Percentiles rank a stretch among this genome's conserved stretches.
Evolutionary conservation across 2,113 vertebrate species (phyloP).

Genomic region (Elgaria multicarinata): DNA sequence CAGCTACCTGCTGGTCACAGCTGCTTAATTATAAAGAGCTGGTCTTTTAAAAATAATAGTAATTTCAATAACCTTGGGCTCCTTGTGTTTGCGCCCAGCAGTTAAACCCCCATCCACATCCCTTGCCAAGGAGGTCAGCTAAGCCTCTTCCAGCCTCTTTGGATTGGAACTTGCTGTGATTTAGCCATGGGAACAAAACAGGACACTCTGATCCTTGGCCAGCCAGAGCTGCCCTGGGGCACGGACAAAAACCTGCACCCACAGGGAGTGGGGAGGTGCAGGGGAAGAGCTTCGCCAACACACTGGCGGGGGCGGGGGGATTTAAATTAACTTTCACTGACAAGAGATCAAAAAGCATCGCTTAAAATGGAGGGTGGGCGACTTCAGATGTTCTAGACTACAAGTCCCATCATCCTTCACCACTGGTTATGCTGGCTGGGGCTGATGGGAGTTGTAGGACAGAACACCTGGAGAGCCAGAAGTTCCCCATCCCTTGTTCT

Average conservation of each 20-base stretch:
- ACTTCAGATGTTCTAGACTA: too few relatives aligned
- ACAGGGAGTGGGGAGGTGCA: neutral
- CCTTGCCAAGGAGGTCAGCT: neutral
- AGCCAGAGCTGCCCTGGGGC: neutral
- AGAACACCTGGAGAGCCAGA: too few relatives aligned
- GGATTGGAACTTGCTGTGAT: neutral
- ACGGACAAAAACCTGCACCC: neutral
- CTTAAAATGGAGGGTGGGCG: neutral
- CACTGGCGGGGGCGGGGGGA: neutral
- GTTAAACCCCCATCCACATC: neutral
- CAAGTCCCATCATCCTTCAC: too few relatives aligned
- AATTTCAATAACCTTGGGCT: neutral
- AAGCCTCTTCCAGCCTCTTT: constrained; percentile 12
- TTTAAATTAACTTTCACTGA: neutral
- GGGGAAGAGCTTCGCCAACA: neutral
- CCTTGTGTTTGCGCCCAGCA: neutral
- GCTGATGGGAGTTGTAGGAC: too few relatives aligned
- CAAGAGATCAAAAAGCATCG: neutral
- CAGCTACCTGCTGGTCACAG: neutral
- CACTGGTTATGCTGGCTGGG: too few relatives aligned
- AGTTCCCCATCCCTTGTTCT: too few relatives aligned
- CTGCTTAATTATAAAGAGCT: neutral
- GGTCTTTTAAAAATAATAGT: neutral
- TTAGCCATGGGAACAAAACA: constrained; percentile 9
- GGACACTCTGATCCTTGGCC: neutral